These are phyloP conservation scores for Cataglyphis livida DNA, from an alignment of 2,888 invertebrate species.

Conservation along the genomic window DNA sequence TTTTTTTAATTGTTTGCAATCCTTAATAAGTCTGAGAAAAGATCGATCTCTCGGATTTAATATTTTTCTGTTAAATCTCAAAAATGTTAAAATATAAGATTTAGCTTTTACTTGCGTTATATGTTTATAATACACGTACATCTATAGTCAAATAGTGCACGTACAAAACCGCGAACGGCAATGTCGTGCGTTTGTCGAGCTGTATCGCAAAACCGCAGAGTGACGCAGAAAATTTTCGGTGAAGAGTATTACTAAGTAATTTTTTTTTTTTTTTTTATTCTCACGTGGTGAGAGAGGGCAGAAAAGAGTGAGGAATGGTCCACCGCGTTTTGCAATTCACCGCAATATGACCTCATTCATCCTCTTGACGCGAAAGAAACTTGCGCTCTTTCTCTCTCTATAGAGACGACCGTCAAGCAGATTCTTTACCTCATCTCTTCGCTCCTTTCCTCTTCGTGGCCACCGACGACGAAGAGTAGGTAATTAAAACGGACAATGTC, in stretches of 20 bases:
- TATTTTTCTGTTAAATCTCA: not conserved
- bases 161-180: conserved; percentile 48
- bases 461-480: conserved; percentile 70
- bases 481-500: conserved; percentile 77
- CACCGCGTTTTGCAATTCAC: conserved; percentile 52
- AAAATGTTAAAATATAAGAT: not conserved
- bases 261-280: conserved; percentile 71
- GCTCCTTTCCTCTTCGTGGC: conserved; percentile 49
- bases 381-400: conserved; percentile 17
- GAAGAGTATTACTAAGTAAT: conserved; percentile 76
- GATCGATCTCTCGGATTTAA: not conserved
- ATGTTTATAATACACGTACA: not conserved
- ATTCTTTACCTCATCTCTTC: conserved; percentile 24
- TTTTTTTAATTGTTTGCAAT: not conserved
- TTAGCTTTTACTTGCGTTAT: not conserved
- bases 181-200: conserved; percentile 67
- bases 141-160: not conserved
- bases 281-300: conserved; percentile 43
- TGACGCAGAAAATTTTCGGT: conserved; percentile 72
- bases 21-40: not conserved
- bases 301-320: conserved; percentile 42
- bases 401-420: conserved; percentile 1
- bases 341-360: conserved; percentile 68
- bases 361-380: conserved; percentile 42
- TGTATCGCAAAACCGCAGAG: conserved; percentile 75